Conservation (phyloP, 1,140 invertebrate genomes). For the Schlechtendalia chinensis region DNA sequence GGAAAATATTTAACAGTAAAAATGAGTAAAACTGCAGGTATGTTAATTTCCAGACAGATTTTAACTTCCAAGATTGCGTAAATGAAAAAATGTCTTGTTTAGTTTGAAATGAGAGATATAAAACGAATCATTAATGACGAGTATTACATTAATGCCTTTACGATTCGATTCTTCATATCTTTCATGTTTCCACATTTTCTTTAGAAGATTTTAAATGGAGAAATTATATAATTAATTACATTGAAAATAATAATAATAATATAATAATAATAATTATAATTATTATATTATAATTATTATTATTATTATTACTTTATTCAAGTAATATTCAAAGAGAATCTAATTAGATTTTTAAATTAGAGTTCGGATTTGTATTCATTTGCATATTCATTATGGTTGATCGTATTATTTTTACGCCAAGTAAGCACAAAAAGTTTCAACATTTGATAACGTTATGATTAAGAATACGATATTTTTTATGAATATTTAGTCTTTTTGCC, state of each 20-base stretch:
- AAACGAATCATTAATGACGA: background rate
- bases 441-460: too few species aligned
- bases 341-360: too few species aligned
- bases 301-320: too few species aligned
- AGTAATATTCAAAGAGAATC: too few species aligned
- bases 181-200: background rate
- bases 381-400: too few species aligned
- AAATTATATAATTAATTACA: background rate
- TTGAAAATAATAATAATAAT: too few species aligned
- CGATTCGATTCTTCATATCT: background rate
- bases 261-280: too few species aligned
- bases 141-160: background rate
- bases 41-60: background rate
- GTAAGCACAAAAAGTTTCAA: too few species aligned
- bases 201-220: background rate
- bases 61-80: background rate
- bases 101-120: background rate
- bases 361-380: too few species aligned
- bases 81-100: background rate
- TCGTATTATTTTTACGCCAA: too few species aligned
- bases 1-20: background rate
- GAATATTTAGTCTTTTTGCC: too few species aligned
- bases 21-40: background rate
- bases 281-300: background rate
- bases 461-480: too few species aligned